A percentile compares a stretch with the other conserved stretches of the same genome.
These are phyloP conservation scores for Lanistes nyassanus DNA, from an alignment of 1,140 invertebrate species.

Conservation along the genomic window DNA sequence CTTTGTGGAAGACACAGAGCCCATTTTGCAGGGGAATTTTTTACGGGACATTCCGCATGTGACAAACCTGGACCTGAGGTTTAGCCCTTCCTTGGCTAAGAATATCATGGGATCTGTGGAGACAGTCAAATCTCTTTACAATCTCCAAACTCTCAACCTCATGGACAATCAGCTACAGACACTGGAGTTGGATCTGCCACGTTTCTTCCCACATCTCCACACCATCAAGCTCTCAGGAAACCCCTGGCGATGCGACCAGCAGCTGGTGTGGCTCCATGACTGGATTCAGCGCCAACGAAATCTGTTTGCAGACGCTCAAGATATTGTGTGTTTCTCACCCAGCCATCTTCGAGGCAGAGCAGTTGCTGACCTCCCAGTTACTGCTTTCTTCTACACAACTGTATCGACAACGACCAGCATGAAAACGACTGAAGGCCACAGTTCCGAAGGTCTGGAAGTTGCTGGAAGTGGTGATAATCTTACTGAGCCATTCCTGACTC, in stretches of 20 bases:
- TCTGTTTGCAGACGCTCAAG: conserved; percentile 47
- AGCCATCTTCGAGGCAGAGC: conserved; percentile 46
- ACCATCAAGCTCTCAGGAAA: conserved; percentile 63
- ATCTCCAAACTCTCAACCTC: conserved; percentile 36
- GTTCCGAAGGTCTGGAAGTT: background rate
- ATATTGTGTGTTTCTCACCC: conserved; percentile 54
- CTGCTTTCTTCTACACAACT: conserved; percentile 13
- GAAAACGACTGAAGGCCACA: background rate
- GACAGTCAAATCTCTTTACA: conserved; percentile 73
- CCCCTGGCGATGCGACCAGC: conserved; percentile 64
- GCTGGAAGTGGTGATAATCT: background rate
- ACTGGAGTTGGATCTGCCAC: conserved; percentile 72
- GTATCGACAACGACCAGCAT: background rate
- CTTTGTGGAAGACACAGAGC: conserved; percentile 71
- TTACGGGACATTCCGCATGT: conserved; percentile 72
- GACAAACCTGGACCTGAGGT: conserved; percentile 77
- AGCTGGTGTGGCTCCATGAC: conserved; percentile 56
- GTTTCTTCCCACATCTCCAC: conserved; percentile 74
- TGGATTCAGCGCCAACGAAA: conserved; percentile 55
- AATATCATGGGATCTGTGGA: conserved; percentile 74
- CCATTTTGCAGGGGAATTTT: conserved; percentile 64
- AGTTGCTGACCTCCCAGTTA: conserved; percentile 38
- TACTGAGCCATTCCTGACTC: too few species aligned
- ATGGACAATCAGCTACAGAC: conserved; percentile 74
- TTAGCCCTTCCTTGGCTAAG: conserved; percentile 77